Percentiles rank a stretch among this genome's conserved stretches.
These are phyloP conservation scores for Nomia melanderi DNA, from an alignment of 1,140 invertebrate genomes.

Conservation along the genomic window DNA sequence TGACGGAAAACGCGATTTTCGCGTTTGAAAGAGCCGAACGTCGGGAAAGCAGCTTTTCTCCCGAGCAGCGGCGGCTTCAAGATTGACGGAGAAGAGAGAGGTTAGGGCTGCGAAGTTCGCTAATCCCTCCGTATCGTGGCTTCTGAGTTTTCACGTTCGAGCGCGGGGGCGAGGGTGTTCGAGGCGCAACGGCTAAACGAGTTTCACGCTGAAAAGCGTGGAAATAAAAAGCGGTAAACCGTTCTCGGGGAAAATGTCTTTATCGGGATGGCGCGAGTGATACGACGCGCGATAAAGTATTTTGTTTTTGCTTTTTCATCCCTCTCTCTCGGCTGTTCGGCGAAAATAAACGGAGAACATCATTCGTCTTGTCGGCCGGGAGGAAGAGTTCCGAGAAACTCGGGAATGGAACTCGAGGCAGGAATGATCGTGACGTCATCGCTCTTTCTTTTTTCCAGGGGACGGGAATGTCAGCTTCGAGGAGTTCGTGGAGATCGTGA, in stretches of 20 bases:
- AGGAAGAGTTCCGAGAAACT: neutral
- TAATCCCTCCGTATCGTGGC: slow-evolving; percentile 28
- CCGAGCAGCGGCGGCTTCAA: neutral
- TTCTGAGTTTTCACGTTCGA: neutral
- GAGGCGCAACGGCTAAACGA: too few species aligned
- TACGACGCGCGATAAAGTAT: neutral
- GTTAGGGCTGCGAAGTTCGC: neutral
- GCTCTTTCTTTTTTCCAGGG: slow-evolving; percentile 80
- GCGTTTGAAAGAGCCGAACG: neutral
- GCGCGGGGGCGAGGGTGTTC: too few species aligned
- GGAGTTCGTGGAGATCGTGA: slow-evolving; percentile 95
- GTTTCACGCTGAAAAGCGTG: neutral
- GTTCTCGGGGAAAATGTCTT: neutral
- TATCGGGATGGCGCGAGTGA: neutral
- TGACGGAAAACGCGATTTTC: slow-evolving; percentile 21
- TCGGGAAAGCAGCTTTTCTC: slow-evolving; percentile 28
- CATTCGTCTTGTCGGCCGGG: neutral
- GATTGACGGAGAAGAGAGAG: too few species aligned
- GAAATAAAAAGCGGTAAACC: neutral
- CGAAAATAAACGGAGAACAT: too few species aligned
- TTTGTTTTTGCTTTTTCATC: neutral
- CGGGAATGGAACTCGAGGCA: neutral
- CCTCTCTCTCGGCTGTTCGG: neutral
- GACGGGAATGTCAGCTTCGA: slow-evolving; percentile 96
- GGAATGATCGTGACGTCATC: neutral